Conservation (phyloP, 1,140 invertebrate species). For the Drosophila grimshawi region DNA sequence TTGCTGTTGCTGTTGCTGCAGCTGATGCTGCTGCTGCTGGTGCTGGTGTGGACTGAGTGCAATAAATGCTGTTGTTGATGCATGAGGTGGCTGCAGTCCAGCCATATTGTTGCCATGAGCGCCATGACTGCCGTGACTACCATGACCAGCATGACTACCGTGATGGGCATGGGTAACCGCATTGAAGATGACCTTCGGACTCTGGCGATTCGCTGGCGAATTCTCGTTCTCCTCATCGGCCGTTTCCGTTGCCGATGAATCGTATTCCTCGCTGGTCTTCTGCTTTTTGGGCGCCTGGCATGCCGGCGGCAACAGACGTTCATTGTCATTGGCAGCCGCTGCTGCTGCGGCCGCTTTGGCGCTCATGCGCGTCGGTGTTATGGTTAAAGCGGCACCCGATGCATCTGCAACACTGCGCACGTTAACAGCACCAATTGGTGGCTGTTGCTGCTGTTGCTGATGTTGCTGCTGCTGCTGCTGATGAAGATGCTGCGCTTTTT, state of each 20-base stretch:
- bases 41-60: slow-evolving; percentile 2
- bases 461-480: slow-evolving; percentile 26
- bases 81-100: slow-evolving; percentile 55
- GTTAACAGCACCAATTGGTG: not conserved
- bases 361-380: slow-evolving; percentile 64
- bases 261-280: slow-evolving; percentile 89
- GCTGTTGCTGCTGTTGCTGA: slow-evolving; percentile 24
- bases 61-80: slow-evolving; percentile 19
- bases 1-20: not conserved
- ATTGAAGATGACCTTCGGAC: slow-evolving; percentile 81
- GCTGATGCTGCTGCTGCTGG: slow-evolving; percentile 16
- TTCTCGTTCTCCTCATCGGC: slow-evolving; percentile 91
- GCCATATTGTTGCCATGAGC: slow-evolving; percentile 58
- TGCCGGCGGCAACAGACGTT: slow-evolving; percentile 77
- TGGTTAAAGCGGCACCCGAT: slow-evolving; percentile 55
- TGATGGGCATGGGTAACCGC: slow-evolving; percentile 43
- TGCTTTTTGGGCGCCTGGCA: slow-evolving; percentile 84
- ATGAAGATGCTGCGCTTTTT: slow-evolving; percentile 6
- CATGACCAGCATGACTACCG: slow-evolving; percentile 29
- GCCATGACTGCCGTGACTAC: slow-evolving; percentile 32
- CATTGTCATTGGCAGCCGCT: slow-evolving; percentile 45
- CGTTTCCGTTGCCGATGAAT: slow-evolving; percentile 94
- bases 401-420: slow-evolving; percentile 43
- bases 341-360: slow-evolving; percentile 36
- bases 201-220: slow-evolving; percentile 85